Evolutionary conservation across 2,888 invertebrate species (phyloP), one percentile per base, ranked within the genome.

Genomic region (Eristalis tenax): DNA sequence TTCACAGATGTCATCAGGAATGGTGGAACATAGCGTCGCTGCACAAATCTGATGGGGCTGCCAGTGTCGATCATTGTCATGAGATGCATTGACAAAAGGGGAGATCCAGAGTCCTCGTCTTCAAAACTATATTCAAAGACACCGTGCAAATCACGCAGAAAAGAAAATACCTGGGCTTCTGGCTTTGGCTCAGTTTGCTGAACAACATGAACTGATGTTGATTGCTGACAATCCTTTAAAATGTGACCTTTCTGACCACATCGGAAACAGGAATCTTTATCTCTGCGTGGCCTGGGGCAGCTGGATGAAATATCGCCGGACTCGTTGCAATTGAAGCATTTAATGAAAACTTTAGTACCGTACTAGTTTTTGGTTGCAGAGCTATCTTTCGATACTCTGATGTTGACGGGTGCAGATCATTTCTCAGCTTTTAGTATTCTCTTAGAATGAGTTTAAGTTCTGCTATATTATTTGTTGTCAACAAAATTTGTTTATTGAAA

Each of bases 11-110:
- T 78, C 40, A 73, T 83, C 38, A 78, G 4, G 35, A 22, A 63
- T 2, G 66, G 61, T 38, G 83, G 73, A 22, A 78, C 38, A 23
- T 28, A 83, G 15, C 18, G 18, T 15, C 40, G 73, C 6, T 77
- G 71, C 4, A 83, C 59, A 11, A 83, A 83, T 15, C 78, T 78
- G 2, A 83, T 77, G 10, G 66, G 75, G 18, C 75, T 66, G 11
- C 76, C 66, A 8, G 66, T 64, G 26, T 76, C 66, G 5, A 83
- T 71, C 13, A 71, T 38, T 3, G 76, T 71, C 64, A 57, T 70
- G 6, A 40, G 22, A 28, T 57, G 18, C 71, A 76, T 61, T 23
- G 35, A 18, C 1, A 61, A 23, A 11, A 15, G 13, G n/a, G 15
- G 18, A 22, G 28, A 23, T 80, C 22, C 56, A 5, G 18, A 35